Evolutionary conservation across 2,888 invertebrate genomes (phyloP).

Genomic region (Cenopis cana): DNA sequence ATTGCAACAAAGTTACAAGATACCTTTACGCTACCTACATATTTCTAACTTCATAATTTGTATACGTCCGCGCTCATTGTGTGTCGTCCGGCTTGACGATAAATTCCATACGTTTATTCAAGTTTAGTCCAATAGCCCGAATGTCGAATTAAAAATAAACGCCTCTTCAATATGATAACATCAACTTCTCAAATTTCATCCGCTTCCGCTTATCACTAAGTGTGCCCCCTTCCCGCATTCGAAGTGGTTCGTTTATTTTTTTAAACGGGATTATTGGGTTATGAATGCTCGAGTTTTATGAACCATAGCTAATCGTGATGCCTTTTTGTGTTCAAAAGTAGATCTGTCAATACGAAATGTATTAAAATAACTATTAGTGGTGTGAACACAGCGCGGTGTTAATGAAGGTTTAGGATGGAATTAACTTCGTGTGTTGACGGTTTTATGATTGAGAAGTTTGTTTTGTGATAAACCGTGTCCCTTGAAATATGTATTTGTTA

Average conservation of each 20-base stretch:
- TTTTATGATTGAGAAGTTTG: background rate
- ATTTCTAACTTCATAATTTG: no score
- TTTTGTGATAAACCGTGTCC: slow-evolving; percentile 1
- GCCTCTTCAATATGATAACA: no score
- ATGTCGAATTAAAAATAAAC: no score
- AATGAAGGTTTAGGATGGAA: slow-evolving; percentile 29
- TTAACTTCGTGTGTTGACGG: slow-evolving; percentile 13
- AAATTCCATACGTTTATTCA: no score
- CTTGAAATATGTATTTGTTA: slow-evolving; percentile 21
- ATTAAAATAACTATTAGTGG: slow-evolving; percentile 44
- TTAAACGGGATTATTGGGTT: slow-evolving; percentile 73
- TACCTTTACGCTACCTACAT: no score
- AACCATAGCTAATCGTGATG: slow-evolving; percentile 67
- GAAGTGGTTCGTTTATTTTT: slow-evolving; percentile 65
- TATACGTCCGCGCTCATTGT: no score
- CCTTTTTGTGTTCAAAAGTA: slow-evolving; percentile 68
- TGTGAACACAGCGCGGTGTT: slow-evolving; percentile 36
- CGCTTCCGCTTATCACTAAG: slow-evolving; percentile 21
- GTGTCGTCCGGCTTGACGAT: no score
- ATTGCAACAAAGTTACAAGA: no score
- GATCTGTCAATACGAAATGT: slow-evolving; percentile 54
- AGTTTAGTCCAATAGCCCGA: no score
- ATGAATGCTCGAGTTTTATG: slow-evolving; percentile 70
- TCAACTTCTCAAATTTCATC: background rate
- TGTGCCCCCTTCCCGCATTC: slow-evolving; percentile 42